These are phyloP conservation scores for Micrastur ruficollis DNA, from an alignment of 2,797 vertebrate species.

Conservation along the genomic window DNA sequence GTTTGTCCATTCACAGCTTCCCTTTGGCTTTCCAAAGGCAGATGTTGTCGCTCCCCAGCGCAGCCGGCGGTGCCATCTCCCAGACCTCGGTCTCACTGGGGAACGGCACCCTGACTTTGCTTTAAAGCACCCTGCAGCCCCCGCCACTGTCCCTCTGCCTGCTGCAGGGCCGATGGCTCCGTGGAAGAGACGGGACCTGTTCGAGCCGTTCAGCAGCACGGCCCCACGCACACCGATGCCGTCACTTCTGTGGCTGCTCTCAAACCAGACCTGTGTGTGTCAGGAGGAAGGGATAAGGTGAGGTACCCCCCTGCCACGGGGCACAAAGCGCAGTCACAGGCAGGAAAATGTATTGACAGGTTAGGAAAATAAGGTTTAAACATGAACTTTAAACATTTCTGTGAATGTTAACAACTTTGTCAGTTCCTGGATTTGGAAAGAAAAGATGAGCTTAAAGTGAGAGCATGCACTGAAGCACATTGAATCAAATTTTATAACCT, in stretches of 20 bases:
- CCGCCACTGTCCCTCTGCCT: not conserved
- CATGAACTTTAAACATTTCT: not conserved
- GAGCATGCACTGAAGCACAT: not conserved
- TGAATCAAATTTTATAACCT: not conserved
- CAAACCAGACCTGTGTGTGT: slow-evolving; percentile 86
- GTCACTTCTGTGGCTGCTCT: slow-evolving; percentile 85
- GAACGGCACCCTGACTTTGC: not conserved
- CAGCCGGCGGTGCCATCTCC: not conserved
- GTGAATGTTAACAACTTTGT: accelerated
- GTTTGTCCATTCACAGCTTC: not conserved
- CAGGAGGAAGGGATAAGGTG: slow-evolving; percentile 91
- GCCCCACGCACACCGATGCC: slow-evolving; percentile 79
- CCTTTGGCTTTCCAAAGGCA: not conserved
- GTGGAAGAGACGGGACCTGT: slow-evolving; percentile 64
- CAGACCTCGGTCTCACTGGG: not conserved
- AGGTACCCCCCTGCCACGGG: not conserved
- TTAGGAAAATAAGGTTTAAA: not conserved
- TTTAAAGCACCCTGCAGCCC: not conserved
- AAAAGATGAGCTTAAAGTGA: not conserved
- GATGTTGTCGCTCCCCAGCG: not conserved
- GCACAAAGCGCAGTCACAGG: not conserved
- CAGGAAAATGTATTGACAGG: not conserved
- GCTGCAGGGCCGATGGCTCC: slow-evolving; percentile 72
- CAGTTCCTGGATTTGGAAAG: not conserved
- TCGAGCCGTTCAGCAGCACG: slow-evolving; percentile 73